phyloP scores from a whole-genome alignment of 2,113 vertebrate genomes.

The Centropus unirufus region DNA sequence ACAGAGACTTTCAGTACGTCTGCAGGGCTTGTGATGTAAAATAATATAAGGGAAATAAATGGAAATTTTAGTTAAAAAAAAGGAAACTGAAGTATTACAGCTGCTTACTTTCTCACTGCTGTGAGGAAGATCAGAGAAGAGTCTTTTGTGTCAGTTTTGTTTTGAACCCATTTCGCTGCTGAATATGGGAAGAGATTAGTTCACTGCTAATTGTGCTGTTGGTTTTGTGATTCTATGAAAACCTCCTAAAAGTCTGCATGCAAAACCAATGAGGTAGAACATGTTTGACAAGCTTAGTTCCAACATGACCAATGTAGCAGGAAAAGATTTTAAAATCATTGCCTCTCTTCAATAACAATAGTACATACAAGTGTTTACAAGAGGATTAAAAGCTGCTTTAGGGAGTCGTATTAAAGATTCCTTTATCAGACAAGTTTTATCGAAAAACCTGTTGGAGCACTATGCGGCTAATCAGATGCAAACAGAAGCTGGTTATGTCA shows the following conservation, averaged over 20 bases:
- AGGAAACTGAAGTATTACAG: neutral
- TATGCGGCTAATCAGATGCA: conserved; percentile 6
- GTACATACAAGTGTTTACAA: conserved; percentile 58
- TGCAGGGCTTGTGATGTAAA: conserved; percentile 20
- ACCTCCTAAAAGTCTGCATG: conserved; percentile 44
- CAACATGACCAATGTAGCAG: conserved; percentile 38
- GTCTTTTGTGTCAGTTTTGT: conserved; percentile 43
- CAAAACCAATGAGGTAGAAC: conserved; percentile 63
- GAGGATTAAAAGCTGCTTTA: conserved; percentile 58
- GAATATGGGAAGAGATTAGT: conserved; percentile 57
- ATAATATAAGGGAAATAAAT: conserved; percentile 10
- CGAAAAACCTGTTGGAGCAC: conserved; percentile 37
- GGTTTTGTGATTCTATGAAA: conserved; percentile 69
- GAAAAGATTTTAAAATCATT: conserved; percentile 46
- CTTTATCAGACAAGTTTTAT: conserved; percentile 7
- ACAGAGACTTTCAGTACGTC: conserved; percentile 12
- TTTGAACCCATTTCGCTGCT: conserved; percentile 1
- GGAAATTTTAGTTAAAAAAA: neutral
- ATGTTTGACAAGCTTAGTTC: conserved; percentile 66
- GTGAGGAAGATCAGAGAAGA: conserved; percentile 3
- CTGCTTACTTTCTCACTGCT: neutral
- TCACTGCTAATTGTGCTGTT: conserved; percentile 52
- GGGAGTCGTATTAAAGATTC: neutral
- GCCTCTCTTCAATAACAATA: conserved; percentile 51
- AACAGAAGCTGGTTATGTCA: conserved; percentile 17